A percentile compares a stretch with the other conserved stretches of the same genome.
Conservation (phyloP, 2,113 vertebrate species). For the Xenus cinereus region DNA sequence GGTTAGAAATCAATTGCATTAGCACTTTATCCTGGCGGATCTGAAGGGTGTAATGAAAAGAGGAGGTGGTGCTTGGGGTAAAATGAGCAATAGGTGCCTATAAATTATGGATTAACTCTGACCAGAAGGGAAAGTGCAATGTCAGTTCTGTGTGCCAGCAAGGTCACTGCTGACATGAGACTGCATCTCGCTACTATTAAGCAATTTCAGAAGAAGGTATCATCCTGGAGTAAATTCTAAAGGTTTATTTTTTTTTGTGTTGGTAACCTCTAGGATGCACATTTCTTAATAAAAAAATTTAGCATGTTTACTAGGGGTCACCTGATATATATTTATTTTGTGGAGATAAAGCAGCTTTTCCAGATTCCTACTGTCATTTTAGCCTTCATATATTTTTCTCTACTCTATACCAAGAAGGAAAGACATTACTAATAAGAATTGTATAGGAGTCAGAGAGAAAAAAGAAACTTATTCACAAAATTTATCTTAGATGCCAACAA, state of each 20-base stretch:
- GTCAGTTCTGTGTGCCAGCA: neutral
- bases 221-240: neutral
- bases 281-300: neutral
- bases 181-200: neutral
- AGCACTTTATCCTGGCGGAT: neutral
- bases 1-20: neutral
- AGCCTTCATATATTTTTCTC: neutral
- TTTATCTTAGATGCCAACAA: neutral
- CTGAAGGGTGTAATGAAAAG: neutral
- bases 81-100: neutral
- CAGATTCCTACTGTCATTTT: neutral
- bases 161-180: neutral
- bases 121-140: neutral
- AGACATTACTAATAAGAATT: neutral
- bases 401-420: neutral
- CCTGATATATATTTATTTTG: neutral
- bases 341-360: neutral
- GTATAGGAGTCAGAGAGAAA: neutral
- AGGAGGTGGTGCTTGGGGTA: neutral
- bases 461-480: neutral
- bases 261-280: neutral
- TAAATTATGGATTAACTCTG: neutral
- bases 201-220: neutral
- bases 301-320: neutral
- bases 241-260: neutral